Evolutionary conservation across 2,888 invertebrate genomes (phyloP).

Genomic region (Stenodema calcarata): DNA sequence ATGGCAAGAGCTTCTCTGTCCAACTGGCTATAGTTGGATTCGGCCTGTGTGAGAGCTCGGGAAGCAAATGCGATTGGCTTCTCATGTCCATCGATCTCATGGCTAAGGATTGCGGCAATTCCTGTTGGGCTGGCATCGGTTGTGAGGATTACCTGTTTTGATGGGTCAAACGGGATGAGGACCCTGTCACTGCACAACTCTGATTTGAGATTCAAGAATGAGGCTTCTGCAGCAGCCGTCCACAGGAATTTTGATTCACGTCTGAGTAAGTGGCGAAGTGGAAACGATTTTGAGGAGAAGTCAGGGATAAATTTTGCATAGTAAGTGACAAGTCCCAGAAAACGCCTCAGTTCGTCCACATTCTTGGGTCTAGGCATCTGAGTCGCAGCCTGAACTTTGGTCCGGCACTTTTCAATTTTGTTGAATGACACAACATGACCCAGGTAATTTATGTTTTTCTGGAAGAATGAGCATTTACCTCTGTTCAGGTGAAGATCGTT

Average conservation of each 20-base stretch:
- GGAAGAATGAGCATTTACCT: constrained; percentile 13
- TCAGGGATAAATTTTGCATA: constrained; percentile 53
- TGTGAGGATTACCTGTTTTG: too few relatives aligned
- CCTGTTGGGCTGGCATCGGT: too few relatives aligned
- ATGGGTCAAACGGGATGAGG: constrained; percentile 55
- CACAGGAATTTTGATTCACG: constrained; percentile 31
- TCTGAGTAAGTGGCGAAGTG: constrained; percentile 52
- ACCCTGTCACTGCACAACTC: constrained; percentile 55
- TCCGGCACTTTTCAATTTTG: constrained; percentile 42
- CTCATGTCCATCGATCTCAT: constrained; percentile 51
- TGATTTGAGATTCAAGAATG: constrained; percentile 56
- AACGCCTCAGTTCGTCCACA: constrained; percentile 49
- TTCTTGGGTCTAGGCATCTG: constrained; percentile 22
- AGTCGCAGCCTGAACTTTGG: constrained; percentile 28
- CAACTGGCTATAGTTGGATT: too few relatives aligned
- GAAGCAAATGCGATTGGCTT: constrained; percentile 49
- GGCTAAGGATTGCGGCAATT: too few relatives aligned
- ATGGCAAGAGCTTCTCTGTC: too few relatives aligned
- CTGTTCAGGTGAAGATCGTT: constrained; percentile 25
- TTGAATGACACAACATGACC: constrained; percentile 45
- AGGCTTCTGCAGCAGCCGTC: neutral
- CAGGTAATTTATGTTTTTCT: neutral
- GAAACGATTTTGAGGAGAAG: constrained; percentile 42
- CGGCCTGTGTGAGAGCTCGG: constrained; percentile 42
- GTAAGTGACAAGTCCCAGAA: constrained; percentile 55